phyloP scores from a whole-genome alignment of 1,140 invertebrate genomes.

The Phthorimaea operculella region DNA sequence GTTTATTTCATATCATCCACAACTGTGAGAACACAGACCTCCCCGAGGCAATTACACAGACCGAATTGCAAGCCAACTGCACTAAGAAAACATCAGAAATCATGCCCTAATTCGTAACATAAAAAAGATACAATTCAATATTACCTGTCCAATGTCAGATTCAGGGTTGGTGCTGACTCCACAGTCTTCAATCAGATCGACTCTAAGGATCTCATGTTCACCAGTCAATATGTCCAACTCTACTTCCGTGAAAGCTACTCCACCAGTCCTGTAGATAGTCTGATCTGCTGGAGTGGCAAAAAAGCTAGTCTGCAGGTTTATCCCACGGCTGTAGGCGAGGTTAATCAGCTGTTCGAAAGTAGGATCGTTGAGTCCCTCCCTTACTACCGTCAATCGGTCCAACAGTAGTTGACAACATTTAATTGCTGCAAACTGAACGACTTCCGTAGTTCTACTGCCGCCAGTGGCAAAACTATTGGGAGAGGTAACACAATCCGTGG shows the following conservation, averaged over 20 bases:
- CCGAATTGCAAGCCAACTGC: no score
- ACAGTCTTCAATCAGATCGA: slow-evolving; percentile 81
- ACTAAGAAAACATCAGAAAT: background rate
- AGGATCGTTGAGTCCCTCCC: slow-evolving; percentile 65
- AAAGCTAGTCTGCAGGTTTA: slow-evolving; percentile 74
- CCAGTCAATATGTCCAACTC: slow-evolving; percentile 88
- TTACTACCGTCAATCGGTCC: slow-evolving; percentile 71
- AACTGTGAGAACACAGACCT: no score
- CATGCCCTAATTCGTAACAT: no score
- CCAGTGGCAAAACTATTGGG: slow-evolving; percentile 71
- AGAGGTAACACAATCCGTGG: slow-evolving; percentile 45
- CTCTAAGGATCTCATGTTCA: slow-evolving; percentile 73
- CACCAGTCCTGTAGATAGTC: slow-evolving; percentile 71
- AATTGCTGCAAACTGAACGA: slow-evolving; percentile 68
- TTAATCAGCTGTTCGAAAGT: slow-evolving; percentile 73
- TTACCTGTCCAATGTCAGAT: slow-evolving; percentile 81
- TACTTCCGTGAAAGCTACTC: slow-evolving; percentile 72
- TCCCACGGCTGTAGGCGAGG: slow-evolving; percentile 60
- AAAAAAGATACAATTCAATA: background rate
- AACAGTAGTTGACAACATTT: slow-evolving; percentile 73
- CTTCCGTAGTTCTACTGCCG: slow-evolving; percentile 63
- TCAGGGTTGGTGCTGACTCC: slow-evolving; percentile 77
- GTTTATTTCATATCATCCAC: no score
- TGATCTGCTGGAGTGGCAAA: slow-evolving; percentile 56
- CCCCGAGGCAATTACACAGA: no score